Conservation (phyloP, 2,888 invertebrate species). For the Aradus depressus region DNA sequence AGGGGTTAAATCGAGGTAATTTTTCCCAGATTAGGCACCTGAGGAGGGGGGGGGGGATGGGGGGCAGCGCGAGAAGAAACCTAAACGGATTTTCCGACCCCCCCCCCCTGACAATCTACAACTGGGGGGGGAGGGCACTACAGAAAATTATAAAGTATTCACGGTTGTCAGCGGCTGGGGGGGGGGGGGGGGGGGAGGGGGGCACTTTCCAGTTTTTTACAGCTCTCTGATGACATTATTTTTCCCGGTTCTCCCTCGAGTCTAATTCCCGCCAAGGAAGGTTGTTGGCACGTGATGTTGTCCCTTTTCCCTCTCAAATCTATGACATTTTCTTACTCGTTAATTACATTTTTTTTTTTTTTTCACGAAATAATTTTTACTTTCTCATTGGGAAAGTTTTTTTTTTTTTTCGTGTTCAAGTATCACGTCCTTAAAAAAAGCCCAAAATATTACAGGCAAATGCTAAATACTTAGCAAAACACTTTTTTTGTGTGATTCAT, state of each 20-base stretch:
- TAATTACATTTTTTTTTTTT: no score
- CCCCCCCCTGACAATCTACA: not conserved
- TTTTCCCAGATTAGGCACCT: constrained; percentile 13
- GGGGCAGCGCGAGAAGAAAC: not conserved
- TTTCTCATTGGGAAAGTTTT: no score
- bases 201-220: not conserved
- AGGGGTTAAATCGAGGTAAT: constrained; percentile 9
- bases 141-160: constrained; percentile 17
- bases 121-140: not conserved
- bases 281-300: no score
- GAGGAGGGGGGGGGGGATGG: not conserved
- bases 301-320: no score
- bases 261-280: not conserved
- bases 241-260: constrained; percentile 4
- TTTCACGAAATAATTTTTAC: no score
- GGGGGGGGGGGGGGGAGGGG: not conserved
- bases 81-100: constrained; percentile 8
- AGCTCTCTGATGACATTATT: constrained; percentile 1
- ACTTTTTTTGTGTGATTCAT: no score
- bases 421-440: no score
- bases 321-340: no score
- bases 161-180: not conserved
- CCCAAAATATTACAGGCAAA: no score
- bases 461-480: no score
- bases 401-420: no score